Conservation (phyloP, 2,888 invertebrate genomes). For the Abrostola triplasia region DNA sequence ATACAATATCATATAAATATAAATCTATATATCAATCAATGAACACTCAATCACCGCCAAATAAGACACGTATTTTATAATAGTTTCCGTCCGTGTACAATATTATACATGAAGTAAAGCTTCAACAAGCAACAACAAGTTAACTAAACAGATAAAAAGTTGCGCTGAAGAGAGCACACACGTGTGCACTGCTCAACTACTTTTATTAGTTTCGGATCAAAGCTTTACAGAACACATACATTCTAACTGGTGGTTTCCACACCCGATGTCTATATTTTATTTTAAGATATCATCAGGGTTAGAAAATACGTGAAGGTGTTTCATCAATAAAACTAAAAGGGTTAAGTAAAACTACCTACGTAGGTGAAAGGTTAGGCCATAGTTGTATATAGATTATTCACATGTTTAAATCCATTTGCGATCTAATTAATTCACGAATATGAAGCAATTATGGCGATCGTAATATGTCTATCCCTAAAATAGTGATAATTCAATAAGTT, state of each 20-base stretch:
- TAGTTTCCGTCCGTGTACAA: slow-evolving; percentile 45
- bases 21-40: too few species aligned
- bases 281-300: slow-evolving; percentile 1
- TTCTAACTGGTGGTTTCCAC: slow-evolving; percentile 19
- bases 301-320: too few species aligned
- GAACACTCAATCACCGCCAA: slow-evolving; percentile 15
- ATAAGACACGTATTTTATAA: slow-evolving; percentile 42
- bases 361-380: too few species aligned
- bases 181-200: slow-evolving; percentile 51
- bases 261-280: slow-evolving; percentile 22
- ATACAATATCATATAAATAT: too few species aligned
- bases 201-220: slow-evolving; percentile 66
- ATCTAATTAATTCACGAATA: too few species aligned
- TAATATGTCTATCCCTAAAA: too few species aligned
- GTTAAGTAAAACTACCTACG: too few species aligned
- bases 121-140: slow-evolving; percentile 53
- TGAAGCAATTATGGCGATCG: too few species aligned
- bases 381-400: too few species aligned
- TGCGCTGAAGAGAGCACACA: slow-evolving; percentile 46
- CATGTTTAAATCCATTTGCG: too few species aligned
- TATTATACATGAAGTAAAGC: slow-evolving; percentile 47
- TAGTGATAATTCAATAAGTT: too few species aligned
- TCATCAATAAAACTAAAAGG: too few species aligned
- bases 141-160: slow-evolving; percentile 63
- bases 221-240: slow-evolving; percentile 41